phyloP scores from a whole-genome alignment of 2,113 vertebrate species.

The Chlamydotis undulata region DNA sequence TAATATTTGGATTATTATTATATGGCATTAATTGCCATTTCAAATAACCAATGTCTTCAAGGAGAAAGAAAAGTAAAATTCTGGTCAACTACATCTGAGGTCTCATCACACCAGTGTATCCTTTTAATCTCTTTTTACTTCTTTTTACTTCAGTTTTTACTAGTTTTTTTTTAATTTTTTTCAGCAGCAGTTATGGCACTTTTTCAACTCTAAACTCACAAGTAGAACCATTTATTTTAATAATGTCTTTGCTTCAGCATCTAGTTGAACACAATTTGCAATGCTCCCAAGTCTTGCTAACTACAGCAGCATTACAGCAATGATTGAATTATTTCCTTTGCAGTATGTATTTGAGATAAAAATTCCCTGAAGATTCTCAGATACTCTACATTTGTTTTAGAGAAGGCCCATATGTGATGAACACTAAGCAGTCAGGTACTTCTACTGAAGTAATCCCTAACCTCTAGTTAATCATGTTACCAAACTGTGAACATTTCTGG shows the following conservation, averaged over 20 bases:
- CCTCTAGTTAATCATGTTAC: neutral
- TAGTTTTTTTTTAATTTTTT: neutral
- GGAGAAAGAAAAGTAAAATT: neutral
- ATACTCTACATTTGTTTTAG: neutral
- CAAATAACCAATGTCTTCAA: neutral
- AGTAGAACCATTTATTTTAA: neutral
- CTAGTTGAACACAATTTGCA: neutral
- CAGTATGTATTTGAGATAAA: neutral
- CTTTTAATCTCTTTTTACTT: neutral
- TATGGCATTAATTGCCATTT: neutral
- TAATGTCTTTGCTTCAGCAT: neutral
- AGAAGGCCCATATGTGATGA: neutral
- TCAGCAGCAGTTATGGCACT: neutral
- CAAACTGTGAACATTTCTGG: neutral
- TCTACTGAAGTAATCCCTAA: neutral
- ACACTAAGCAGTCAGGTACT: neutral
- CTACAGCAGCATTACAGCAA: neutral
- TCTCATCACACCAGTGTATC: neutral
- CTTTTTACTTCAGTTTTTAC: neutral
- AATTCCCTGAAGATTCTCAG: neutral
- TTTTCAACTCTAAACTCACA: neutral
- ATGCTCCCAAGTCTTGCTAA: neutral
- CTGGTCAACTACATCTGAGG: neutral
- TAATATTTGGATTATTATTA: neutral
- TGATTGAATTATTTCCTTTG: neutral